Evolutionary conservation across 2,888 invertebrate species (phyloP), one percentile per base, ranked within the genome.

Genomic region (Lampropteryx suffumata): DNA sequence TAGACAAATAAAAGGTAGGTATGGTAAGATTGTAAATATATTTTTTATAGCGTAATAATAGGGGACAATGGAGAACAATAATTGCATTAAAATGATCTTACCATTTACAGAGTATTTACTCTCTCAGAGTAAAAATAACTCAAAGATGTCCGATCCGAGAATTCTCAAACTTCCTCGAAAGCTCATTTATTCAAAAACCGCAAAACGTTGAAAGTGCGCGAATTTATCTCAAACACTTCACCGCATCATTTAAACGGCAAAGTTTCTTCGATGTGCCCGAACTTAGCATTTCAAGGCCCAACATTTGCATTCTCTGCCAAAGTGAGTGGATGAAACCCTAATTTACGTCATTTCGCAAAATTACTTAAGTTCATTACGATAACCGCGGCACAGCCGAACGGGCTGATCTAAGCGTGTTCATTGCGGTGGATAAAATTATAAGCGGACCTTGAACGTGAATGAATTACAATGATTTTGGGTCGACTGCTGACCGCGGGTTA

Each of bases 241-340:
- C 59, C 55, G 53, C 53, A 37, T 50, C 53, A 57, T 61, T 61
- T 61, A 55, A 61, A 55, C 59, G 57, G 48, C 49, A 37, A 57
- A 59, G 59, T 59, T 61, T 56, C 58, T 54, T 42, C 57, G 57
- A 55, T 50, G 54, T 43, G 39, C 49, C 32, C 47, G 55, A 55
- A 50, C 55, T 48, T 50, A 58, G 46, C 46, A 51, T 54, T 55
- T 50, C 33, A 44, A 43, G 50, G 34, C 36, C 51, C 50, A 41
- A 42, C 59, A 61, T 61, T 61, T 61, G 61, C 59, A 61, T 61
- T 55, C 49, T 48, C 47, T 27, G 30, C 42, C 46, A 41, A 48
- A 61, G 50, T 57, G 50, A 59, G 57, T 54, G 34, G 50, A 60
- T 57, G 59, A 55, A 52, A 54, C 53, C 50, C 48, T 50, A 55